Conservation (phyloP, 2,113 vertebrate species). For the Otus sunia region DNA sequence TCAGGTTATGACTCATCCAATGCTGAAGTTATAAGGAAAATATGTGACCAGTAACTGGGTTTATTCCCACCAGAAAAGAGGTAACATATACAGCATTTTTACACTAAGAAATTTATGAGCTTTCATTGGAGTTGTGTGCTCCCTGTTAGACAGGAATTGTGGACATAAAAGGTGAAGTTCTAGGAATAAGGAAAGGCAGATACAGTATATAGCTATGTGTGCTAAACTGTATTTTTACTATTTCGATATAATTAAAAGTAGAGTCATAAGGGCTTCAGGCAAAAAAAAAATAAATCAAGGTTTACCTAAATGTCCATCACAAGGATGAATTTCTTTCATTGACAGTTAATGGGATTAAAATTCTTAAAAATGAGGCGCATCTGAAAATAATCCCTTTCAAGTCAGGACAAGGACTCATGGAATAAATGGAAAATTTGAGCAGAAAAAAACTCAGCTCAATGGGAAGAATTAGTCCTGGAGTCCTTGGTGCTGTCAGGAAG, state of each 20-base stretch:
- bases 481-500: not conserved
- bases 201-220: not conserved
- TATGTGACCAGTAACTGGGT: not conserved
- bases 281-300: not conserved
- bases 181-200: not conserved
- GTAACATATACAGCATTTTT: not conserved
- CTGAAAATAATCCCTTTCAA: not conserved
- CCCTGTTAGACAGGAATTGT: not conserved
- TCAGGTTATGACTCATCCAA: slow-evolving; percentile 13
- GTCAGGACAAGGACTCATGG: not conserved
- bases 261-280: not conserved
- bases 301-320: not conserved
- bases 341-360: not conserved
- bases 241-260: not conserved
- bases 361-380: not conserved
- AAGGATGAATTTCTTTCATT: not conserved
- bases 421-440: not conserved
- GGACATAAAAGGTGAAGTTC: not conserved
- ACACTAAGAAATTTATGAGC: not conserved
- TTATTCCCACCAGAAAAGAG: slow-evolving; percentile 19
- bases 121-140: not conserved
- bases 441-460: not conserved
- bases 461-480: not conserved
- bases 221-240: not conserved
- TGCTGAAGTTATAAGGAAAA: slow-evolving; percentile 45